phyloP scores from a whole-genome alignment of 2,888 invertebrate genomes.

The Actias luna region DNA sequence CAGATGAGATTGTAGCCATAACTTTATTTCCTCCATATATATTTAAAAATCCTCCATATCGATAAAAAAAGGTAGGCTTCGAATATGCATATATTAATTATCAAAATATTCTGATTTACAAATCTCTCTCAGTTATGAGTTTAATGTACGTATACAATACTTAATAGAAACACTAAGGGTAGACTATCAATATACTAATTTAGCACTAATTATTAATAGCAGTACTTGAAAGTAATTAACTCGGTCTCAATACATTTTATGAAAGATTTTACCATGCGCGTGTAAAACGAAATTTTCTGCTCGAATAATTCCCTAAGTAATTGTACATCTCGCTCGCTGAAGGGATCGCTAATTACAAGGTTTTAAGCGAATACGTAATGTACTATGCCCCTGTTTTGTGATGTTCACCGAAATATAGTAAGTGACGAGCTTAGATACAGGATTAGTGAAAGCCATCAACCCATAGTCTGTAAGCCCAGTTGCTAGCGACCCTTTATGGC shows the following conservation, averaged over 20 bases:
- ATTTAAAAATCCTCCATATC: too few species aligned
- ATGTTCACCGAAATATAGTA: background rate
- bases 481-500: background rate
- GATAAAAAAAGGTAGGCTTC: too few species aligned
- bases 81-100: too few species aligned
- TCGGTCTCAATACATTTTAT: background rate
- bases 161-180: background rate
- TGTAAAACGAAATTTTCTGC: constrained; percentile 6
- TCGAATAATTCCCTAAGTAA: constrained; percentile 7
- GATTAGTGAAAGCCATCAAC: background rate
- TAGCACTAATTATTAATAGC: background rate
- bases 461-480: background rate
- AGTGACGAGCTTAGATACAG: background rate
- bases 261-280: background rate
- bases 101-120: too few species aligned
- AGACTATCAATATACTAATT: background rate
- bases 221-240: background rate
- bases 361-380: constrained; percentile 3
- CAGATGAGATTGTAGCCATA: too few species aligned
- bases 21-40: too few species aligned
- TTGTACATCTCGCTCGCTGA: background rate
- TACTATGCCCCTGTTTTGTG: background rate
- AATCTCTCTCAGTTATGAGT: too few species aligned
- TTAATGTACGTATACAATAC: background rate
- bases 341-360: constrained; percentile 1